Conservation (phyloP, 2,888 invertebrate genomes). For the Leptopterna dolabrata region DNA sequence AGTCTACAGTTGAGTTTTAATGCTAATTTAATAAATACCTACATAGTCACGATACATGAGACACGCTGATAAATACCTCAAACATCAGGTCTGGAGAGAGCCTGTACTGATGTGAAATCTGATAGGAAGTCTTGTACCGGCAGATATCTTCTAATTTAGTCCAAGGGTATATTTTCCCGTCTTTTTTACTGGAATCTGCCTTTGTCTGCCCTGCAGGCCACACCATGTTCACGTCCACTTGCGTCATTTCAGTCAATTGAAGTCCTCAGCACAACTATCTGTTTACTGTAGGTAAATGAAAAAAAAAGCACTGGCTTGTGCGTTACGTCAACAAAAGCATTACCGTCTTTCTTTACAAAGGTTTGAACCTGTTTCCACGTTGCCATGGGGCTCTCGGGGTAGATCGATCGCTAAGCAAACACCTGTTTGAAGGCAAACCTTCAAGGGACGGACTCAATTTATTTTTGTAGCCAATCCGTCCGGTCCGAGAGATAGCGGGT, state of each 20-base stretch:
- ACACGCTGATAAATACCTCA: no score
- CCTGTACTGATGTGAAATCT: conserved; percentile 36
- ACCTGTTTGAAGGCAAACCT: neutral
- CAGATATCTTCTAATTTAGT: conserved; percentile 53
- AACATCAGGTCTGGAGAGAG: neutral
- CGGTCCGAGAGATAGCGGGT: conserved; percentile 7
- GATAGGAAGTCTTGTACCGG: conserved; percentile 52
- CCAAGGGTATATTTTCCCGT: conserved; percentile 47
- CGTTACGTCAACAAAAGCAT: conserved; percentile 8
- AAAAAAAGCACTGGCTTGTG: neutral
- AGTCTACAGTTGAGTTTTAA: no score
- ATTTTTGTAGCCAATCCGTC: conserved; percentile 29
- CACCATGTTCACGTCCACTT: conserved; percentile 21
- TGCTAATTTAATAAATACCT: no score
- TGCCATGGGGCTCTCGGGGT: conserved; percentile 5
- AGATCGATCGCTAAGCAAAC: conserved; percentile 25
- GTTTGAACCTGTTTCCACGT: conserved; percentile 9
- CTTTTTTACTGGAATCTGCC: neutral
- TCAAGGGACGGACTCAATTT: conserved; percentile 15
- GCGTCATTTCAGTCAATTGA: neutral
- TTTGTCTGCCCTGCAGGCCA: neutral
- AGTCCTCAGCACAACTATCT: neutral
- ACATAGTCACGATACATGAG: no score
- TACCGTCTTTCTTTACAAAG: neutral
- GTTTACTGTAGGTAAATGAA: neutral